phyloP scores from a whole-genome alignment of 2,888 invertebrate species.

The Pemphredon lugubris region DNA sequence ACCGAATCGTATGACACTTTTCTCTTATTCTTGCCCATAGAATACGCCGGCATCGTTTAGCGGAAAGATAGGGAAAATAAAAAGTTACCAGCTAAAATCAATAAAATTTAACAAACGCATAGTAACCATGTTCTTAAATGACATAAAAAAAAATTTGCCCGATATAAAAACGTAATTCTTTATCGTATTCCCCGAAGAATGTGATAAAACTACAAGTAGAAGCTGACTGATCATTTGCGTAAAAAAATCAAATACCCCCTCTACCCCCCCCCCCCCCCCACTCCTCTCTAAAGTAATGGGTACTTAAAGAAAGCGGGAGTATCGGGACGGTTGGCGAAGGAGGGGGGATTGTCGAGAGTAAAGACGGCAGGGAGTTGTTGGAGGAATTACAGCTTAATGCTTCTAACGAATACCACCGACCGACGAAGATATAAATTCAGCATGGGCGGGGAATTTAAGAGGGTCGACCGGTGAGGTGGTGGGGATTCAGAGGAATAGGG shows the following conservation, averaged over 20 bases:
- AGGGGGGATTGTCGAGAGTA: background rate
- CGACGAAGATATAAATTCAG: slow-evolving; percentile 50
- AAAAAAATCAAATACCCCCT: background rate
- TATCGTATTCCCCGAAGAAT: too few relatives aligned
- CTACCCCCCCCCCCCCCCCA: too few relatives aligned
- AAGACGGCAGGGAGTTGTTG: slow-evolving; percentile 33
- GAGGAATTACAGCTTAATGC: slow-evolving; percentile 59
- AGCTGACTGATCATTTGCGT: background rate
- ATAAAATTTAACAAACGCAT: too few relatives aligned
- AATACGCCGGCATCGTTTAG: too few relatives aligned
- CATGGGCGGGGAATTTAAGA: slow-evolving; percentile 47
- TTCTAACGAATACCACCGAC: slow-evolving; percentile 51
- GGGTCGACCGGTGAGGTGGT: slow-evolving; percentile 41
- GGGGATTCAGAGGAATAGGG: slow-evolving; percentile 21
- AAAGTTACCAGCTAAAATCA: too few relatives aligned
- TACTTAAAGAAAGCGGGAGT: background rate
- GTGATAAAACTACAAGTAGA: background rate
- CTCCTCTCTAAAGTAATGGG: slow-evolving; percentile 26
- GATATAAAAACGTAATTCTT: too few relatives aligned
- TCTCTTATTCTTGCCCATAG: too few relatives aligned
- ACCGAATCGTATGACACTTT: too few relatives aligned
- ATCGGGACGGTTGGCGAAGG: background rate
- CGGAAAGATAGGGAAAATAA: too few relatives aligned
- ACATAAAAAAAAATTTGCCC: too few relatives aligned
- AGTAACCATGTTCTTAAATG: too few relatives aligned